Conservation (phyloP, 2,888 invertebrate genomes). For the Dugesia japonica region DNA sequence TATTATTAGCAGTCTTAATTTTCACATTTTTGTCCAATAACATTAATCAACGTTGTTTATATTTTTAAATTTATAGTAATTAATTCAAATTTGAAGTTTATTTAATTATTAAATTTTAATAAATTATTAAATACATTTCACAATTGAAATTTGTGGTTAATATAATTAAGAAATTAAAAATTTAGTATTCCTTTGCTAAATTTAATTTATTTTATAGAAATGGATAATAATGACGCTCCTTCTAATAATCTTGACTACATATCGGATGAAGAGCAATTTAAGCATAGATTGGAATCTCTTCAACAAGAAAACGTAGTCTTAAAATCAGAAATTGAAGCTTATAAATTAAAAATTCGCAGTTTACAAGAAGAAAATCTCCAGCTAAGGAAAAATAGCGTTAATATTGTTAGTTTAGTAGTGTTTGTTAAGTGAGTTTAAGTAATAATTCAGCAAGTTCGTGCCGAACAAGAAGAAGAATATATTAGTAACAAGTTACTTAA, state of each 20-base stretch:
- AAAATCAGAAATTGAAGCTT: slow-evolving; percentile 87
- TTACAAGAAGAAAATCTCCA: slow-evolving; percentile 80
- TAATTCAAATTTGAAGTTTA: too few species aligned
- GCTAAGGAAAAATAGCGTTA: slow-evolving; percentile 81
- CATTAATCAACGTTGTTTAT: too few species aligned
- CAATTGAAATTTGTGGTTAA: too few species aligned
- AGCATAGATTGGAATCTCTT: slow-evolving; percentile 32
- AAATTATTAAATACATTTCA: too few species aligned
- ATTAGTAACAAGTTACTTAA: slow-evolving; percentile 92
- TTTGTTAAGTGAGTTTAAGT: not conserved
- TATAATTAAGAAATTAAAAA: too few species aligned
- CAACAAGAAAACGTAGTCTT: slow-evolving; percentile 80
- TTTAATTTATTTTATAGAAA: not conserved
- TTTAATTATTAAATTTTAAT: too few species aligned
- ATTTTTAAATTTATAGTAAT: too few species aligned
- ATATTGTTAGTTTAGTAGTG: slow-evolving; percentile 62
- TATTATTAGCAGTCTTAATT: too few species aligned
- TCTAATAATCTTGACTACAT: not conserved
- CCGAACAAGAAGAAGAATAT: slow-evolving; percentile 97
- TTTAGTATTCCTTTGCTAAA: too few species aligned
- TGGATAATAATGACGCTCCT: not conserved
- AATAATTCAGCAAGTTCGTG: slow-evolving; percentile 74
- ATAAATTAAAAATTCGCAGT: slow-evolving; percentile 79
- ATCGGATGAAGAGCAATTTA: slow-evolving; percentile 16
- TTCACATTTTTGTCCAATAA: too few species aligned